Evolutionary conservation across 2,113 vertebrate genomes (phyloP).

Genomic region (Barbus barbus): DNA sequence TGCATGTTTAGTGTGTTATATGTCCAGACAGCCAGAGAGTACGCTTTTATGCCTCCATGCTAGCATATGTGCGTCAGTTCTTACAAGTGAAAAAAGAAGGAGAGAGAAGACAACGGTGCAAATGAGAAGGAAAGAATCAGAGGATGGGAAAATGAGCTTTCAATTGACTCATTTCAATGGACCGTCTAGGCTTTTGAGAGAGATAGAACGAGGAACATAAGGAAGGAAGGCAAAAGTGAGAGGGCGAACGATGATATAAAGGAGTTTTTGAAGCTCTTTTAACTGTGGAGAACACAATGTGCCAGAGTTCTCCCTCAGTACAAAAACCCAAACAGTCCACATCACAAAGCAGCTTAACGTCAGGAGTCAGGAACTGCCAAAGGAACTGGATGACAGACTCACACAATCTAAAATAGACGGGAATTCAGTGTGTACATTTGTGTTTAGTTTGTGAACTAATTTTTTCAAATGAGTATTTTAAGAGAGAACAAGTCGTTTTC

Average conservation of each 20-base stretch:
- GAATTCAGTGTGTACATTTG: neutral
- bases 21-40: neutral
- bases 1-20: neutral
- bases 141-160: slow-evolving; percentile 4
- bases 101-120: neutral
- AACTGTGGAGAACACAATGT: neutral
- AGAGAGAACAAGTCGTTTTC: neutral
- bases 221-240: neutral
- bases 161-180: slow-evolving; percentile 32
- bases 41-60: neutral
- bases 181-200: neutral
- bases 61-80: neutral
- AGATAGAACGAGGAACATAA: neutral
- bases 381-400: slow-evolving; percentile 9
- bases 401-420: neutral
- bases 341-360: slow-evolving; percentile 49
- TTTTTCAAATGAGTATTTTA: neutral
- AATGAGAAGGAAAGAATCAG: slow-evolving; percentile 5
- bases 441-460: neutral
- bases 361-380: neutral
- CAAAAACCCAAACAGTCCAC: slow-evolving; percentile 15
- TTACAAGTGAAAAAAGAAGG: neutral
- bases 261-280: slow-evolving; percentile 31
- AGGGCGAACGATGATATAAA: slow-evolving; percentile 2
- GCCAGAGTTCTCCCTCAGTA: slow-evolving; percentile 1